phyloP scores from a whole-genome alignment of 1,140 invertebrate species.

The Drosophila repleta region DNA sequence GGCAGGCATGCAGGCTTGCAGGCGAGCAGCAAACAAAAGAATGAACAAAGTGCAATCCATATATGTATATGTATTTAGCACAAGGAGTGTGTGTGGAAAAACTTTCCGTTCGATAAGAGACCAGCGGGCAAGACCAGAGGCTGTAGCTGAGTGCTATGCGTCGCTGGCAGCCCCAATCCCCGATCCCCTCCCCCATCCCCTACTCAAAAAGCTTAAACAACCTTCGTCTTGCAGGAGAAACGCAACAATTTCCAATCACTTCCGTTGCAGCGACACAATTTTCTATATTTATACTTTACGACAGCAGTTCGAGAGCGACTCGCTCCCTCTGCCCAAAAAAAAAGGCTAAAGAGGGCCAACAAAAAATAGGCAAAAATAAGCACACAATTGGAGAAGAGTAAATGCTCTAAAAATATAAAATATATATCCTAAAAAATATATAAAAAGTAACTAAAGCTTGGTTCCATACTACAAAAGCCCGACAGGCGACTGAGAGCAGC shows the following conservation, averaged over 20 bases:
- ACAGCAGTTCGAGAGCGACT: constrained; percentile 21
- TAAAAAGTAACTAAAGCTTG: no score
- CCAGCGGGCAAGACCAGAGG: constrained; percentile 35
- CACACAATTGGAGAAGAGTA: no score
- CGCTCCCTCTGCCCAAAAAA: background rate
- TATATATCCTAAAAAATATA: no score
- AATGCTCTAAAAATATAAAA: no score
- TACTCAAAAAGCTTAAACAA: background rate
- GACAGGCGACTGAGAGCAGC: no score
- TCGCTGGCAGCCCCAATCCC: background rate
- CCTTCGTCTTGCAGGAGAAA: constrained; percentile 48
- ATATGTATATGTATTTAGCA: constrained; percentile 47
- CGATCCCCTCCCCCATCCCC: constrained; percentile 3
- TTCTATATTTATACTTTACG: constrained; percentile 78
- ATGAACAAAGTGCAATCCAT: constrained; percentile 9
- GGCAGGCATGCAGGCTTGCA: constrained; percentile 16
- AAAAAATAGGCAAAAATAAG: background rate
- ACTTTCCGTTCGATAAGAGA: constrained; percentile 52
- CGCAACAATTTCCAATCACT: constrained; percentile 82
- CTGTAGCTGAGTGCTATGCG: constrained; percentile 58
- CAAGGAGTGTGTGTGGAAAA: constrained; percentile 54
- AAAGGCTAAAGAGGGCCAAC: background rate
- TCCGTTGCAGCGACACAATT: constrained; percentile 80
- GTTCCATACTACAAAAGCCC: no score
- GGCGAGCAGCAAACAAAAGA: constrained; percentile 47